These are phyloP conservation scores for Graphium colonna DNA, from an alignment of 2,888 invertebrate genomes.

Conservation along the genomic window DNA sequence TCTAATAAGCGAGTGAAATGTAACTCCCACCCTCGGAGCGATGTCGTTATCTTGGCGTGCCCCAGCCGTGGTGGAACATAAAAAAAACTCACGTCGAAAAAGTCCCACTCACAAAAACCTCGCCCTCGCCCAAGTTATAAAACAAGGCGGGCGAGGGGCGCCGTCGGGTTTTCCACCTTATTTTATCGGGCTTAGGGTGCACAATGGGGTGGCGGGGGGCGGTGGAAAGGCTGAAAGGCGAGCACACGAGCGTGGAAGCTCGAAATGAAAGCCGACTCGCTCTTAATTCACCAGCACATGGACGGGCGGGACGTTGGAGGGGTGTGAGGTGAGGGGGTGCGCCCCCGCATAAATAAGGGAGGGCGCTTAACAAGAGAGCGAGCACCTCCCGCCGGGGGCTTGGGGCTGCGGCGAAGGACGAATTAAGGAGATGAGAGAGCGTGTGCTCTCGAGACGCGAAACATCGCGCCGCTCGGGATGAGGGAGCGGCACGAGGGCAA, in stretches of 20 bases:
- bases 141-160: conserved; percentile 52
- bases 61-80: conserved; percentile 77
- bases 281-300: conserved; percentile 77
- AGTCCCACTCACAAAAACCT: conserved; percentile 75
- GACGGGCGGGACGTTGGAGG: conserved; percentile 62
- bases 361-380: conserved; percentile 74
- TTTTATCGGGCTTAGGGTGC: conserved; percentile 54
- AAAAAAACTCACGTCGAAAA: conserved; percentile 77
- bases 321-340: too few relatives aligned
- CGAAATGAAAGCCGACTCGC: conserved; percentile 79
- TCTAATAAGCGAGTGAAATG: too few relatives aligned
- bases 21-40: conserved; percentile 62
- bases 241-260: conserved; percentile 78
- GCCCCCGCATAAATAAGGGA: conserved; percentile 74
- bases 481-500: conserved; percentile 40
- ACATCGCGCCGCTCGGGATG: conserved; percentile 67
- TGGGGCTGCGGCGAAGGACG: conserved; percentile 79
- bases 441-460: conserved; percentile 75
- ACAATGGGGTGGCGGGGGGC: conserved; percentile 49
- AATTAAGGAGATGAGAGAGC: conserved; percentile 80
- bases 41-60: conserved; percentile 77
- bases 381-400: conserved; percentile 63
- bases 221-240: too few relatives aligned
- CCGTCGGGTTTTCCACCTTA: conserved; percentile 52
- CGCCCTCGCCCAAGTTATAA: conserved; percentile 71